phyloP scores from a whole-genome alignment of 1,140 invertebrate genomes.

The Mizuhopecten yessoensis region DNA sequence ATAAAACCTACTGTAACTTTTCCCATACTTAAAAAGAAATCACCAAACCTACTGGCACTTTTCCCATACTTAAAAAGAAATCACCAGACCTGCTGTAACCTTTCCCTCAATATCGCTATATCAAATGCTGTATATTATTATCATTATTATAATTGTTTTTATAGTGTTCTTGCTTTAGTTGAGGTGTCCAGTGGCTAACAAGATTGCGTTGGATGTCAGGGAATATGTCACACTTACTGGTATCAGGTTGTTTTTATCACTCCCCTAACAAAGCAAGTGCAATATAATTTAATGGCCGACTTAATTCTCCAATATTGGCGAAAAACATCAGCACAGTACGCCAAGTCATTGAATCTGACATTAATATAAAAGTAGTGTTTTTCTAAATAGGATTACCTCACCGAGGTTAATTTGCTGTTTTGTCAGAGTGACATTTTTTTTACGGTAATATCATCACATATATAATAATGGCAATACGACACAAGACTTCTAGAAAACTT shows the following conservation, averaged over 20 bases:
- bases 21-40: too few relatives aligned
- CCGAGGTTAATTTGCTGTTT: not conserved
- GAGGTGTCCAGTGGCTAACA: not conserved
- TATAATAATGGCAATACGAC: not conserved
- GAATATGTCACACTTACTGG: not conserved
- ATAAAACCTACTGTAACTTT: too few relatives aligned
- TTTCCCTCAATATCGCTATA: too few relatives aligned
- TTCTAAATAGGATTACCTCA: constrained; percentile 33
- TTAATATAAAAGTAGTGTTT: constrained; percentile 8
- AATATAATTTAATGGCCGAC: not conserved
- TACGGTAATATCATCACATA: not conserved
- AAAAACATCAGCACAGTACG: not conserved
- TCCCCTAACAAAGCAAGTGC: not conserved
- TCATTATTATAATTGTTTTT: too few relatives aligned
- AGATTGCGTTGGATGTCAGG: not conserved
- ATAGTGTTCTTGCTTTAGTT: not conserved
- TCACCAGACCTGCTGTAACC: too few relatives aligned
- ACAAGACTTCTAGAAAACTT: not conserved
- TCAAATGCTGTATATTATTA: too few relatives aligned
- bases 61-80: too few relatives aligned
- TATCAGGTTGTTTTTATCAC: not conserved
- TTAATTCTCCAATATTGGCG: not conserved
- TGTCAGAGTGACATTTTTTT: not conserved
- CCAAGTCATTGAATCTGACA: constrained; percentile 1
- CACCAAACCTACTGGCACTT: too few relatives aligned